Conservation (phyloP, 2,113 vertebrate species). For the Nanorana parkeri region DNA sequence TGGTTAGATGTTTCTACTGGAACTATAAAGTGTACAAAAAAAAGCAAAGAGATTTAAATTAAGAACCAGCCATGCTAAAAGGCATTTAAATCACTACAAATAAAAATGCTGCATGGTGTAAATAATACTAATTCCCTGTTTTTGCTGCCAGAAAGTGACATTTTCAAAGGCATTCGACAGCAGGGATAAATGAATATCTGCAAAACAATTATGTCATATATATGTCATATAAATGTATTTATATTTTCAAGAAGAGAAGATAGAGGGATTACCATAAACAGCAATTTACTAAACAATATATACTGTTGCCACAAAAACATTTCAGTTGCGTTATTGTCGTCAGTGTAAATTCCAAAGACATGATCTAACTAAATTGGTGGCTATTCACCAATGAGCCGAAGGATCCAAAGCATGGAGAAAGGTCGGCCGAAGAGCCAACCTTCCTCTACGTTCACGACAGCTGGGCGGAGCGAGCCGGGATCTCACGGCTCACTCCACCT, state of each 20-base stretch:
- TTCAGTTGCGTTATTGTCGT: no score
- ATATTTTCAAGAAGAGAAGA: neutral
- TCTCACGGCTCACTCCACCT: no score
- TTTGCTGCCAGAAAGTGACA: neutral
- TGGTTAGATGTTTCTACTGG: neutral
- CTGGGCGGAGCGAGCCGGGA: no score
- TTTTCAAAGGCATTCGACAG: neutral
- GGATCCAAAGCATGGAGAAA: no score
- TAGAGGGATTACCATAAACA: no score
- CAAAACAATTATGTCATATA: neutral
- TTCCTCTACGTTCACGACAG: no score
- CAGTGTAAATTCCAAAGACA: no score
- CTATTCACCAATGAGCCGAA: no score
- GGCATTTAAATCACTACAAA: constrained; percentile 20
- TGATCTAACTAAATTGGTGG: no score
- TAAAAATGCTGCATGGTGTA: constrained; percentile 45
- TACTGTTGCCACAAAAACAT: no score
- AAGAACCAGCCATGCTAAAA: constrained; percentile 39
- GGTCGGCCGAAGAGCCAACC: no score
- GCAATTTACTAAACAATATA: no score
- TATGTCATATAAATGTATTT: neutral
- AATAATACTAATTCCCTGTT: constrained; percentile 38
- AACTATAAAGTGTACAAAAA: constrained; percentile 1
- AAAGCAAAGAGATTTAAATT: constrained; percentile 19
- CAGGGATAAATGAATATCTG: constrained; percentile 17